phyloP scores from a whole-genome alignment of 2,888 invertebrate species.

The Nasonovia ribisnigri region DNA sequence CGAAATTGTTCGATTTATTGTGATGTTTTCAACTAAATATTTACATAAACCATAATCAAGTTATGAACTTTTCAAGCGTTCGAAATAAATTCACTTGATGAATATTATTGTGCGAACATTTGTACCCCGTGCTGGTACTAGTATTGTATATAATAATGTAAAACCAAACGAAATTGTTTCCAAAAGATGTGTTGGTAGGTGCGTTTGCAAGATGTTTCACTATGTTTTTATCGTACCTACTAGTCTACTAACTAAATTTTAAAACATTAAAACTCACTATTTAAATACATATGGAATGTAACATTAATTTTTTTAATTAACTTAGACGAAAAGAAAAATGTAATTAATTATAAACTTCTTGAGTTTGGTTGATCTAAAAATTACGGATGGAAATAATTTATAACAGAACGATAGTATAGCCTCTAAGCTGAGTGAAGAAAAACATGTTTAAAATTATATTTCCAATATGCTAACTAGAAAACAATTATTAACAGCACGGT shows the following conservation, averaged over 20 bases:
- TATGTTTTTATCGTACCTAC: background rate
- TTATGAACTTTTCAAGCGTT: background rate
- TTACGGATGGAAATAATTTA: background rate
- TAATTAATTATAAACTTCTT: background rate
- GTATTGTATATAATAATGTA: background rate
- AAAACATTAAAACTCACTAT: background rate
- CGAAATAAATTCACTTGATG: background rate
- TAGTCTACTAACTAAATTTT: background rate
- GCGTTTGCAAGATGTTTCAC: background rate
- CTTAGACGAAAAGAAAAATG: background rate
- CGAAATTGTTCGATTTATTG: background rate
- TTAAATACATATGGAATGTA: background rate
- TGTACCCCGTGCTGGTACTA: background rate
- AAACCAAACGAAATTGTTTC: background rate
- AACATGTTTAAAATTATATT: background rate
- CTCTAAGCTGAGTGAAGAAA: background rate
- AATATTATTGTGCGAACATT: background rate
- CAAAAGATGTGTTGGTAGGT: background rate
- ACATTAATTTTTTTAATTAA: background rate
- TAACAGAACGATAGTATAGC: background rate
- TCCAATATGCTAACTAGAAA: background rate
- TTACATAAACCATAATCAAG: background rate
- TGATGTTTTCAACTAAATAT: background rate
- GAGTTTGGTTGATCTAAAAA: background rate
- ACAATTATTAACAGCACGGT: background rate